phyloP scores from a whole-genome alignment of 2,888 invertebrate genomes.

The Sphaeridia pumilis region DNA sequence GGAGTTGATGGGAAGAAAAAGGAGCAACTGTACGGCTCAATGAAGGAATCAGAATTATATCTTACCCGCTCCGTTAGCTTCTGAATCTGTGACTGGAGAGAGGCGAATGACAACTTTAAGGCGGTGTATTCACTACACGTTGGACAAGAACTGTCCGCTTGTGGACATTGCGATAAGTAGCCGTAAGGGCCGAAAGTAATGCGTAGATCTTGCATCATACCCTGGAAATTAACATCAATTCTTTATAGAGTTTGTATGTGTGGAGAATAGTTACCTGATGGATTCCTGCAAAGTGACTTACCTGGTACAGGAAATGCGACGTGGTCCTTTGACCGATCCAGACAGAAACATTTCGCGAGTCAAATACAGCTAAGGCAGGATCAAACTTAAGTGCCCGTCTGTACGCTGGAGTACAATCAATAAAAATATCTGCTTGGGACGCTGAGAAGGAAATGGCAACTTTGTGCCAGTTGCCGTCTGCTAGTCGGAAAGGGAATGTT shows the following conservation, averaged over 20 bases:
- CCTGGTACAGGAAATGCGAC: conserved; percentile 78
- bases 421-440: conserved; percentile 62
- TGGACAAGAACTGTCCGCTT: conserved; percentile 73
- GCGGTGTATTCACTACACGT: conserved; percentile 79
- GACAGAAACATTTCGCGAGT: conserved; percentile 45
- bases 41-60: too few relatives aligned
- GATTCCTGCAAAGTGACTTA: too few relatives aligned
- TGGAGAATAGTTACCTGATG: too few relatives aligned
- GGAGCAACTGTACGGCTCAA: too few relatives aligned
- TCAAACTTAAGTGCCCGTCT: conserved; percentile 36
- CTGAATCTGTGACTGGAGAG: conserved; percentile 65
- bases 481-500: conserved; percentile 74
- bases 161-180: conserved; percentile 73
- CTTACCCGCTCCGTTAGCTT: conserved; percentile 73
- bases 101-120: conserved; percentile 68
- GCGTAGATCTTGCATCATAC: conserved; percentile 74
- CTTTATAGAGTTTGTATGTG: too few relatives aligned
- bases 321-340: conserved; percentile 80
- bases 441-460: conserved; percentile 71
- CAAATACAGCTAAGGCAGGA: conserved; percentile 36
- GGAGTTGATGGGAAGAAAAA: too few relatives aligned
- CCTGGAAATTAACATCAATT: conserved; percentile 47
- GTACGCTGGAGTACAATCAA: conserved; percentile 78
- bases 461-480: conserved; percentile 76
- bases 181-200: conserved; percentile 75